A percentile compares a stretch with the other conserved stretches of the same genome.
Conservation (phyloP, 2,888 invertebrate genomes). For the Cerastoderma edule region DNA sequence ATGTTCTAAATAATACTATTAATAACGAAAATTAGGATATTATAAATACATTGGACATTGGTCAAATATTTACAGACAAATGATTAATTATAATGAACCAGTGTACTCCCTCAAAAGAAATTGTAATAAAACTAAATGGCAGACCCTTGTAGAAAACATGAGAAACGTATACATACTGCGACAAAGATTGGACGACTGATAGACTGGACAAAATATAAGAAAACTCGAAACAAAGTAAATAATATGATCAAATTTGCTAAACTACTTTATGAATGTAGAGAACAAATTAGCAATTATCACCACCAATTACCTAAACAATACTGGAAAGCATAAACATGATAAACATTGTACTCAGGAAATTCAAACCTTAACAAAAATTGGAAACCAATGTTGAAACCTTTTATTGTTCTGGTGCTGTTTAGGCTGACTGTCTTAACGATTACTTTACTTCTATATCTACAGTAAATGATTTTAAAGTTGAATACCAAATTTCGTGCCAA, state of each 20-base stretch:
- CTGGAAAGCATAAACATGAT: slow-evolving; percentile 14
- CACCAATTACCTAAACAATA: not conserved
- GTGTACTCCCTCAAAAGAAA: slow-evolving; percentile 25
- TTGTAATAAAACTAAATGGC: slow-evolving; percentile 19
- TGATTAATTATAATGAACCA: not conserved
- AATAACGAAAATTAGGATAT: slow-evolving; percentile 7
- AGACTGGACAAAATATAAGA: slow-evolving; percentile 28
- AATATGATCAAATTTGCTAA: slow-evolving; percentile 25
- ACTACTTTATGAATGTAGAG: slow-evolving; percentile 10
- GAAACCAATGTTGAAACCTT: not conserved
- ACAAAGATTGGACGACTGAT: not conserved
- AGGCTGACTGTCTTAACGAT: slow-evolving; percentile 15
- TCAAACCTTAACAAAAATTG: not conserved
- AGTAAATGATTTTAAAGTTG: not conserved
- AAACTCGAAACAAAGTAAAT: slow-evolving; percentile 21
- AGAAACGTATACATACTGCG: slow-evolving; percentile 17
- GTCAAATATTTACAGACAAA: not conserved
- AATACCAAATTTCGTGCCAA: not conserved
- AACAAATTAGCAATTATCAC: not conserved
- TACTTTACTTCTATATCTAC: slow-evolving; percentile 15
- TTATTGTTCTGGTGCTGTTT: not conserved
- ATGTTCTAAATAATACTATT: slow-evolving; percentile 6
- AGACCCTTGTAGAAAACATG: slow-evolving; percentile 31
- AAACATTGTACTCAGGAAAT: not conserved
- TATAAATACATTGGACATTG: not conserved